A percentile compares a stretch with the other conserved stretches of the same genome.
phyloP scores from a whole-genome alignment of 2,888 invertebrate genomes.

The Dimorphilus gyrociliatus region DNA sequence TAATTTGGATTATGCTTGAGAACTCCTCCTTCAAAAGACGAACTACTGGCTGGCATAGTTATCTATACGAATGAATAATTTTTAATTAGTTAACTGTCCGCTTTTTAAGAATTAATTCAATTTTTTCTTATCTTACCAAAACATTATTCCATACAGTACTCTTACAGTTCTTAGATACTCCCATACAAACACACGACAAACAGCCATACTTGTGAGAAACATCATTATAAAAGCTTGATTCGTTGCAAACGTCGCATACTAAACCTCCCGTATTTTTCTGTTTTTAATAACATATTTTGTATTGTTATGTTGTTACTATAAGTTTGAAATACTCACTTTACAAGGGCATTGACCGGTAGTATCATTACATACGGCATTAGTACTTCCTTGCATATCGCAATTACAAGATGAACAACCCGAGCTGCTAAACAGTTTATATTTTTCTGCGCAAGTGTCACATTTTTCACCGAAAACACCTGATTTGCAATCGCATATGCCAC shows the following conservation, averaged over 20 bases:
- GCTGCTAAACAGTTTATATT: constrained; percentile 7
- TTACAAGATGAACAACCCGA: constrained; percentile 10
- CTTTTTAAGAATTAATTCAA: too few species aligned
- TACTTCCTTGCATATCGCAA: constrained; percentile 9
- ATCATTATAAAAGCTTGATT: constrained; percentile 8
- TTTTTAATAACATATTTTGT: not conserved
- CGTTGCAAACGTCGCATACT: constrained; percentile 11
- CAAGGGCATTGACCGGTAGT: constrained; percentile 13
- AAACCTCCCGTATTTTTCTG: constrained; percentile 10
- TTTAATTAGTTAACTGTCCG: too few species aligned
- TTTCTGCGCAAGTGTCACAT: constrained; percentile 10
- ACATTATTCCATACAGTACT: constrained; percentile 6
- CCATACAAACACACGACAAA: constrained; percentile 15
- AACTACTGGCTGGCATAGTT: too few species aligned
- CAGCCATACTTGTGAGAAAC: constrained; percentile 10
- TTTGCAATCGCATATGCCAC: constrained; percentile 17
- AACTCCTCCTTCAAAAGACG: too few species aligned
- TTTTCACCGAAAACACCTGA: constrained; percentile 12
- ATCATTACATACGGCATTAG: constrained; percentile 8
- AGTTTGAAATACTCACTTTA: constrained; percentile 10
- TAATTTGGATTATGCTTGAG: too few species aligned
- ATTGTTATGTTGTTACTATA: not conserved
- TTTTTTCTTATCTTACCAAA: too few species aligned
- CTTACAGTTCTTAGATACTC: constrained; percentile 10
- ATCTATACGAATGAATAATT: too few species aligned